These are phyloP conservation scores for Peucedramus taeniatus DNA, from an alignment of 2,113 vertebrate genomes.

Conservation along the genomic window DNA sequence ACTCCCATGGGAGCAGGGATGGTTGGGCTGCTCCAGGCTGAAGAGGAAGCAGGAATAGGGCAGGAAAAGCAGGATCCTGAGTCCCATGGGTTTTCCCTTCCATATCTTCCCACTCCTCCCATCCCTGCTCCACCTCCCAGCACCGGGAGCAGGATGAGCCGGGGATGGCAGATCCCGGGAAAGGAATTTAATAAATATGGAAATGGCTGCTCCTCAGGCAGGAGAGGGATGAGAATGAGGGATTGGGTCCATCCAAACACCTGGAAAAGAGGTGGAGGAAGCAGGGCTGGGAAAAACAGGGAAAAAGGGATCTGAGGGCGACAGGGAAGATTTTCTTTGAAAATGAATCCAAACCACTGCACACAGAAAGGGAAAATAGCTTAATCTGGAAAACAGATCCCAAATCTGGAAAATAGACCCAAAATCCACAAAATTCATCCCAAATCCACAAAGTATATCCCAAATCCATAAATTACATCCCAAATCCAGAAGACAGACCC, in stretches of 20 bases:
- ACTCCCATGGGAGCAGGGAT: background rate
- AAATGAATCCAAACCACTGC: too few species aligned
- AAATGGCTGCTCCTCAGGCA: background rate
- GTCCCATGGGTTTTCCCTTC: fast-evolving
- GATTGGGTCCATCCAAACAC: background rate
- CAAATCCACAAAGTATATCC: fast-evolving
- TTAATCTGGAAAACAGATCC: fast-evolving
- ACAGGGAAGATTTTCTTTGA: background rate
- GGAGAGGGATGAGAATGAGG: background rate
- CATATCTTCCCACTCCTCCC: background rate
- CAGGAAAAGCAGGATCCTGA: background rate
- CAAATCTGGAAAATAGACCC: background rate
- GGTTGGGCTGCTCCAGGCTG: background rate
- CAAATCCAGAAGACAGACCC: too few species aligned
- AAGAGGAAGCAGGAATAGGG: background rate
- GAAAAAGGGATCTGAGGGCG: fast-evolving
- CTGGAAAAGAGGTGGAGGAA: background rate
- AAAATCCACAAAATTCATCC: fast-evolving
- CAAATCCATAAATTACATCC: background rate
- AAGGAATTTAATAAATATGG: background rate
- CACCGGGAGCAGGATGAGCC: background rate
- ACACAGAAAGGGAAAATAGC: background rate
- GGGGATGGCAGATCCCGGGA: fast-evolving
- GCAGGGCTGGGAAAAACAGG: background rate
- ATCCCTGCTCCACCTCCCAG: background rate